These are phyloP conservation scores for Callocephalon fimbriatum DNA, from an alignment of 2,113 vertebrate genomes.

Conservation along the genomic window DNA sequence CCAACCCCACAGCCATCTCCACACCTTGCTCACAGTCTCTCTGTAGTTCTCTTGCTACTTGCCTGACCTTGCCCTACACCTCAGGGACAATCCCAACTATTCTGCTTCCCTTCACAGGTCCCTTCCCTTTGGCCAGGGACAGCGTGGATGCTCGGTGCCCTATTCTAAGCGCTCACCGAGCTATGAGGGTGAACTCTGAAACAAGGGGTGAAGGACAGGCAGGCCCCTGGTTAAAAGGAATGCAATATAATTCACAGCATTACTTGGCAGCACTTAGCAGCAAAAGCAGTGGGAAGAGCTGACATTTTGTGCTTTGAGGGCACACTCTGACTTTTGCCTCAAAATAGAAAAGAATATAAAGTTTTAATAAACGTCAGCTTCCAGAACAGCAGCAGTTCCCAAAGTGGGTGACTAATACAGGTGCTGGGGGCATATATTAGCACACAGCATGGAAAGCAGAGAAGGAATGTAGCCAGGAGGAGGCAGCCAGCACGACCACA, in stretches of 20 bases:
- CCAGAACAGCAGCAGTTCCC: background rate
- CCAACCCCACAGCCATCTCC: background rate
- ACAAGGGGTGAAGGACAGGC: background rate
- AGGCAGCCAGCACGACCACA: accelerated
- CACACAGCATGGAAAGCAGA: background rate
- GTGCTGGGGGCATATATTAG: background rate
- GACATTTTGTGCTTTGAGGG: background rate
- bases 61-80: background rate
- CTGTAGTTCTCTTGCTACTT: background rate
- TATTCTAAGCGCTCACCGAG: background rate
- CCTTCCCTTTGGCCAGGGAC: background rate
- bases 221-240: background rate
- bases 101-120: background rate
- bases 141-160: background rate
- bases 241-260: background rate
- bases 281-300: background rate
- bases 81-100: background rate
- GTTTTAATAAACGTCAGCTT: background rate
- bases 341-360: background rate
- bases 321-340: background rate
- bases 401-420: background rate
- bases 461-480: background rate
- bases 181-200: background rate
- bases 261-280: background rate
- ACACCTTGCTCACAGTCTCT: background rate